phyloP scores from a whole-genome alignment of 2,113 vertebrate species.

The Ageneiosus marmoratus region DNA sequence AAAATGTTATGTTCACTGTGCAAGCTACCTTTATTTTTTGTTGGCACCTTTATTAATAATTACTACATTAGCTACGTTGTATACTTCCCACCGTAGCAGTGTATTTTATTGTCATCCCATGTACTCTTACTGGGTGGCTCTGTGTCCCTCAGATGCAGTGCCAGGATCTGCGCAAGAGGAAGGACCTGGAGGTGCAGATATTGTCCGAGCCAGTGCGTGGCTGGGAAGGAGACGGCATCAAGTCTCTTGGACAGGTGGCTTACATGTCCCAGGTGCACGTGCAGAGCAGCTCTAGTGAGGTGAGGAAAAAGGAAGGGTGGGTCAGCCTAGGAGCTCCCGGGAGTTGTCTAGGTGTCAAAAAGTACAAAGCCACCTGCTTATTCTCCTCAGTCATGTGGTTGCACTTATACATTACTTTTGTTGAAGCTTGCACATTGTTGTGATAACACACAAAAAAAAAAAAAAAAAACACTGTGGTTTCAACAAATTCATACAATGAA shows the following conservation, averaged over 20 bases:
- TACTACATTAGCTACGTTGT: background rate
- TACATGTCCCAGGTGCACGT: constrained; percentile 93
- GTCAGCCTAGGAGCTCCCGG: too few species aligned
- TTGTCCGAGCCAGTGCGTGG: constrained; percentile 89
- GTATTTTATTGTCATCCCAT: background rate
- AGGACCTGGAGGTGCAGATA: constrained; percentile 94
- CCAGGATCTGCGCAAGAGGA: constrained; percentile 92
- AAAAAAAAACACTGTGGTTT: background rate
- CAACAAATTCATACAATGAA: background rate
- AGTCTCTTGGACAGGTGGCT: constrained; percentile 84
- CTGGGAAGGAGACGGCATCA: constrained; percentile 96
- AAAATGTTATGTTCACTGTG: background rate
- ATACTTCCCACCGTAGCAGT: background rate
- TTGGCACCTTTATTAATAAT: background rate
- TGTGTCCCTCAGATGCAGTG: constrained; percentile 78
- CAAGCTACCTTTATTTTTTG: background rate
- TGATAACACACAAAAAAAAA: background rate
- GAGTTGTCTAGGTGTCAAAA: background rate
- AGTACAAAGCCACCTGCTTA: background rate
- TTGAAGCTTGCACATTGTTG: constrained; percentile 10
- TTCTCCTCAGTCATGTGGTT: constrained; percentile 39
- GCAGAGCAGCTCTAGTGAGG: constrained; percentile 84
- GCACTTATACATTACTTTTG: background rate
- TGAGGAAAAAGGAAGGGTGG: constrained; percentile 63
- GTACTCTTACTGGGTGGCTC: background rate